Conservation (phyloP, 2,113 vertebrate species). For the Lagopus leucura region DNA sequence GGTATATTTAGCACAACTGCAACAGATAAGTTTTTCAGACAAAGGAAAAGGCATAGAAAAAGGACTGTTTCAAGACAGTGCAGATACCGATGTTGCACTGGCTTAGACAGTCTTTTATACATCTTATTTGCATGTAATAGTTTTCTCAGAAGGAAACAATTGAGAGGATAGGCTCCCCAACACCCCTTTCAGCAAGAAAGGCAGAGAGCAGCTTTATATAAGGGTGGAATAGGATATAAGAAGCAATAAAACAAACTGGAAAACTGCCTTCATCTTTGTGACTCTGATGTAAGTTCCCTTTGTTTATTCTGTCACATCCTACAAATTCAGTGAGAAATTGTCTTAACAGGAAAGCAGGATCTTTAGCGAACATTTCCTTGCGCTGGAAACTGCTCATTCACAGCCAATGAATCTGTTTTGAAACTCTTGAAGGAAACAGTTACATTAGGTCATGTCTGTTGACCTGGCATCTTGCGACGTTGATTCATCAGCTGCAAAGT, state of each 20-base stretch:
- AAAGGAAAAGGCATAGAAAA: background rate
- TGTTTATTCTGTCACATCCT: background rate
- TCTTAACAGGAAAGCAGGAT: background rate
- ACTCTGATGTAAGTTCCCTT: background rate
- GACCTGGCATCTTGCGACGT: background rate
- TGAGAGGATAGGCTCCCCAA: background rate
- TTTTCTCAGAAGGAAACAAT: background rate
- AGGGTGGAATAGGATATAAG: background rate
- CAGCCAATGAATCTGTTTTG: constrained; percentile 26
- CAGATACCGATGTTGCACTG: background rate
- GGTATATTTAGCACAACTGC: constrained; percentile 4
- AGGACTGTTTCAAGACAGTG: background rate
- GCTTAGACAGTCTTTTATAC: background rate
- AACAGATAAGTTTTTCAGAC: background rate
- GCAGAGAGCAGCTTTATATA: background rate
- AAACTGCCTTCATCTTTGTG: background rate
- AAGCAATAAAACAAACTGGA: background rate
- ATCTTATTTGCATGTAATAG: background rate
- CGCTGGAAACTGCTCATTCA: background rate
- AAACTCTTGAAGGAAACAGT: constrained; percentile 26
- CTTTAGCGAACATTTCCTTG: background rate
- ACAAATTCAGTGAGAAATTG: background rate
- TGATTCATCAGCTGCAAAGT: constrained; percentile 6
- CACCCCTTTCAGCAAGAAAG: background rate
- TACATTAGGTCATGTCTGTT: constrained; percentile 24